Evolutionary conservation across 2,113 vertebrate species (phyloP), one percentile per base, ranked within the genome.

Genomic region (Martes martes): DNA sequence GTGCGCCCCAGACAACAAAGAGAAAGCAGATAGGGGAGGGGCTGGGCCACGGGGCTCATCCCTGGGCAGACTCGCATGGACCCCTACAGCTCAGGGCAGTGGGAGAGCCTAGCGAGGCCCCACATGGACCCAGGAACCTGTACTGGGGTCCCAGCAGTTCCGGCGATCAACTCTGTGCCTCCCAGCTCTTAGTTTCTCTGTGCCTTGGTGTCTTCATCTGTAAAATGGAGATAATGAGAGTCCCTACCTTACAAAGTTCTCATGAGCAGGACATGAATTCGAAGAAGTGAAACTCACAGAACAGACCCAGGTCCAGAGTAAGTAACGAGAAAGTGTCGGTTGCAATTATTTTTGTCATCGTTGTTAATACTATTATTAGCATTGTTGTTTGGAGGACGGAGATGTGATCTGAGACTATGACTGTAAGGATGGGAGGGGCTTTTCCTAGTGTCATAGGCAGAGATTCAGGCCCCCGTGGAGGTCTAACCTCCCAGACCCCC

Each of bases 31-130:
- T 19, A 50, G n/a, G 57, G 55, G 11, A 14, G 5, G 6, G 19
- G 8, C 19, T 36, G 85, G 57, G 55, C 7, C 3, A 5, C 15
- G 14, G 59, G 5, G 65, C 55, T 74, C 55, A 59, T 14, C 16
- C 52, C 15, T 59, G 36, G 18, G n/a, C 7, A 9, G 28, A 45
- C 42, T 13, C 0, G 1, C 63, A 10, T 76, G 47, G 52, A 31
- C 42, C 4, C 0, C 45, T 14, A 7, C 14, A 73, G 45, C 31
- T n/a, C 39, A 23, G n/a, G 15, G 33, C 0, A 0, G 31, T 14
- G 11, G 47, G 11, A 81, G 21, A 84, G 39, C 21, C 50, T 11
- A 7, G 16, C 4, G 28, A 65, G 63, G 28, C 36, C 73, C 15
- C 33, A 47, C 39, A 18, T 0, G 6, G 76, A 47, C 28, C 45